Evolutionary conservation across 2,888 invertebrate genomes (phyloP), one percentile per base, ranked within the genome.

Genomic region (Zootermopsis nevadensis): DNA sequence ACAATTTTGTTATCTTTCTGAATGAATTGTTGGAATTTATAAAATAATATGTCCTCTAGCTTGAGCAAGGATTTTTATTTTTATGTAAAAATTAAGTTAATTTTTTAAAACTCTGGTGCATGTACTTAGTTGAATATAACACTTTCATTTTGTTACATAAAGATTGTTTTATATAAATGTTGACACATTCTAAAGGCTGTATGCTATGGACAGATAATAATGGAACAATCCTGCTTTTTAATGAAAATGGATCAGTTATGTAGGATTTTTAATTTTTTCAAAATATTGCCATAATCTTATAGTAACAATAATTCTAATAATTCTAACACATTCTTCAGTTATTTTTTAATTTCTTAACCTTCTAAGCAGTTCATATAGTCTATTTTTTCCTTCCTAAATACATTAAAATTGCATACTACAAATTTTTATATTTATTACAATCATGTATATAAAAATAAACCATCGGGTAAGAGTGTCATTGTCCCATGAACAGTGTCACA

Each of bases 71-170:
- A 48, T 48, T 48, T 48, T 48, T 19, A 48, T 48, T 48, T 48
- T 1, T 48, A 48, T n/a, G 60, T n/a, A 27, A 8, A 27, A 60
- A n/a, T 60, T n/a, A 27, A 8, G n/a, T 60, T 60, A 60, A 60
- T 60, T 60, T 8, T 53, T 53, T 53, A 10, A 53, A 15, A 15
- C 19, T 53, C 22, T 53, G 53, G 53, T 24, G 53, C 19, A 72
- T 22, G 33, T 31, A 72, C 2, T 72, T 72, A 69, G n/a, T 74
- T 42, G 38, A 74, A 74, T 74, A 74, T 74, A 74, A 38, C 38
- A 74, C 38, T 74, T 69, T 74, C 38, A 74, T 74, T 74, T 74
- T n/a, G 33, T 74, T 38, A 24, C 35, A 74, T 74, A 74, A 74
- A 22, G 38, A 33, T n/a, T 74, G 38, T 48, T 60, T 60, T 42